A percentile compares a stretch with the other conserved stretches of the same genome.
Evolutionary conservation across 64 coral and sea anemone species (phyloP).

Genomic region (Dendrophyllia cribrosa): DNA sequence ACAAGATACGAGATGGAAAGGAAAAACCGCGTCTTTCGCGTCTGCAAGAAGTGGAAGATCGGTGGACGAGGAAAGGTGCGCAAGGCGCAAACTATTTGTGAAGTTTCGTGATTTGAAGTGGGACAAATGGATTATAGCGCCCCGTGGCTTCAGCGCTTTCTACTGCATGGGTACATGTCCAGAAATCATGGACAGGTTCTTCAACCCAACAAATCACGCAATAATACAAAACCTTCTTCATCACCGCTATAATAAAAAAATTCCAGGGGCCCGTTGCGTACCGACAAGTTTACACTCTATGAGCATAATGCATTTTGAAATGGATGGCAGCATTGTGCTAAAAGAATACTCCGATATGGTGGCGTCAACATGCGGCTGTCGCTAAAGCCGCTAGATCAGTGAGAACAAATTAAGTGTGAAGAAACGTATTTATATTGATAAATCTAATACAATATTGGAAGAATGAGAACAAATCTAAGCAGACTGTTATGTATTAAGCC

Average conservation of each 20-base stretch:
- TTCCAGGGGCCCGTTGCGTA: conserved; percentile 88
- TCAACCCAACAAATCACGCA: conserved; percentile 87
- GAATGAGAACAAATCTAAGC: conserved; percentile 23
- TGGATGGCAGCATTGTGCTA: conserved; percentile 87
- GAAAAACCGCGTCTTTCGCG: background rate
- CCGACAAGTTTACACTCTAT: conserved; percentile 94
- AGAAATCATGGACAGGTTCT: conserved; percentile 79
- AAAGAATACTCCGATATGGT: conserved; percentile 90
- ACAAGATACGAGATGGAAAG: background rate
- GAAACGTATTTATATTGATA: conserved; percentile 61
- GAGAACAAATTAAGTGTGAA: conserved; percentile 37
- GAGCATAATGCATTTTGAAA: conserved; percentile 88
- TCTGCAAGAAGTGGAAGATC: conserved; percentile 42
- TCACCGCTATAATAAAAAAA: conserved; percentile 66
- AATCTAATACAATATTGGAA: conserved; percentile 58
- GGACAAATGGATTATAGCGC: conserved; percentile 90
- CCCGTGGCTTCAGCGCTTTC: conserved; percentile 81
- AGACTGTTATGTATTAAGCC: background rate
- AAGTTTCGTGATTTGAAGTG: conserved; percentile 92
- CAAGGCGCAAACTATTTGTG: conserved; percentile 78
- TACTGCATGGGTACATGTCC: conserved; percentile 92
- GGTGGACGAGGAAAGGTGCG: conserved; percentile 38
- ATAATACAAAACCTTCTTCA: conserved; percentile 91
- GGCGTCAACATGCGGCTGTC: conserved; percentile 84
- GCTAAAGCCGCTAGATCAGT: conserved; percentile 40